Evolutionary conservation across 2,888 invertebrate species (phyloP).

Genomic region (Caenorhabditis zanzibari): DNA sequence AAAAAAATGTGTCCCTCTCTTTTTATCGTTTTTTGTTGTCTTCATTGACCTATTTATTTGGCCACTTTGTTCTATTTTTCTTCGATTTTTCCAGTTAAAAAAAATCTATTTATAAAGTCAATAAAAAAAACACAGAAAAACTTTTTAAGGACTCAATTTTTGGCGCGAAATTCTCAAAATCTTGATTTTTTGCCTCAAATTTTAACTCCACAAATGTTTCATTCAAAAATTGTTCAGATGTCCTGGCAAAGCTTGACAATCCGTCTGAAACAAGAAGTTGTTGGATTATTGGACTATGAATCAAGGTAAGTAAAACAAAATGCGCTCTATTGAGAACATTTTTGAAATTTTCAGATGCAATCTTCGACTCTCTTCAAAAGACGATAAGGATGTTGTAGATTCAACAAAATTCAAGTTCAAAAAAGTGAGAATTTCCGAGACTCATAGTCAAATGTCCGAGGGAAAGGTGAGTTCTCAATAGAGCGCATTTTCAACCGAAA

Average conservation of each 20-base stretch:
- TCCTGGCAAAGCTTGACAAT: too few species aligned
- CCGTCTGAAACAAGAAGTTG: background rate
- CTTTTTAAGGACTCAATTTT: too few species aligned
- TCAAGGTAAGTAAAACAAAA: constrained; percentile 20
- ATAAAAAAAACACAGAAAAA: too few species aligned
- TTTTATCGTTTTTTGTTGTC: too few species aligned
- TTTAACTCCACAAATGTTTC: too few species aligned
- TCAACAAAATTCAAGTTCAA: background rate
- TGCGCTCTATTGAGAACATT: background rate
- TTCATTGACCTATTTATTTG: too few species aligned
- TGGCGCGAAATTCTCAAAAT: too few species aligned
- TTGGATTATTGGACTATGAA: constrained; percentile 16
- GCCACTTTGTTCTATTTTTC: too few species aligned
- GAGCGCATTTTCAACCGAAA: background rate
- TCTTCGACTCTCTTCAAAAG: constrained; percentile 28
- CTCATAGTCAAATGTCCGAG: constrained; percentile 1
- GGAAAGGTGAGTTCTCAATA: constrained; percentile 9
- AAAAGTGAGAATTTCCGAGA: background rate
- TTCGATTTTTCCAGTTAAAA: too few species aligned
- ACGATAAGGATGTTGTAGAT: constrained; percentile 30
- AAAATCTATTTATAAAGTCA: too few species aligned
- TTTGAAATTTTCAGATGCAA: constrained; percentile 18
- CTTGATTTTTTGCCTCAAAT: too few species aligned
- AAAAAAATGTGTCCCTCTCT: too few species aligned
- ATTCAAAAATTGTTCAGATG: background rate